A percentile compares a stretch with the other conserved stretches of the same genome.
phyloP scores from a whole-genome alignment of 2,797 vertebrate species.

The Poeciliopsis gracilis region DNA sequence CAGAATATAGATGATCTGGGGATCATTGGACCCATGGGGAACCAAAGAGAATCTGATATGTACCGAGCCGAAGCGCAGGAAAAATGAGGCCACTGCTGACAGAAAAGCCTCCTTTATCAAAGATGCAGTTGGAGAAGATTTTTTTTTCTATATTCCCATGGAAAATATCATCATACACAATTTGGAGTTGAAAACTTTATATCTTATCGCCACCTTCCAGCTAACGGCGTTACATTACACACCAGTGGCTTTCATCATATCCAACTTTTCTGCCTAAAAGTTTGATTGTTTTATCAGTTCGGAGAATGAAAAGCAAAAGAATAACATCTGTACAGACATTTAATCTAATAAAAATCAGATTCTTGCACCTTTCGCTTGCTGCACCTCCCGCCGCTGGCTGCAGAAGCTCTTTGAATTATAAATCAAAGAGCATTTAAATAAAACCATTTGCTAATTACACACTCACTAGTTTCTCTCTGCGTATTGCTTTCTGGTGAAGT shows the following conservation, averaged over 20 bases:
- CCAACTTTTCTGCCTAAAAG: slow-evolving; percentile 47
- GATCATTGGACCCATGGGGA: slow-evolving; percentile 74
- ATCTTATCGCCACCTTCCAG: slow-evolving; percentile 7
- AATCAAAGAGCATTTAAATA: slow-evolving; percentile 82
- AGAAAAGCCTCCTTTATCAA: slow-evolving; percentile 67
- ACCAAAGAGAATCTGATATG: slow-evolving; percentile 66
- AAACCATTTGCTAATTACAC: slow-evolving; percentile 78
- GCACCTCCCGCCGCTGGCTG: slow-evolving; percentile 66
- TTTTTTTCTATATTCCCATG: slow-evolving; percentile 58
- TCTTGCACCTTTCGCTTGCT: slow-evolving; percentile 17
- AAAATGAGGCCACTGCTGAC: slow-evolving; percentile 75
- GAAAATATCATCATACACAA: slow-evolving; percentile 55
- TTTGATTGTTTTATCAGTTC: slow-evolving; percentile 34
- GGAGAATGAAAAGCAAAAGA: slow-evolving; percentile 8
- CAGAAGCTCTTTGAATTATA: slow-evolving; percentile 78
- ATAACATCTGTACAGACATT: slow-evolving; percentile 45
- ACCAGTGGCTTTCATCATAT: slow-evolving; percentile 38
- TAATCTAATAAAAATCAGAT: slow-evolving; percentile 53
- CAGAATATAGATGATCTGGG: slow-evolving; percentile 80
- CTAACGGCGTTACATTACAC: slow-evolving; percentile 29
- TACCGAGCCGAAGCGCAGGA: slow-evolving; percentile 62
- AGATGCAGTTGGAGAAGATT: slow-evolving; percentile 59
- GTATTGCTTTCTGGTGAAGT: background rate
- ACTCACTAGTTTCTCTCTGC: background rate
- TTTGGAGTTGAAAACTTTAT: slow-evolving; percentile 32